Base-by-base conservation (phyloP, 2,888 invertebrate genomes). In the Drosophila paramelanica region DNA sequence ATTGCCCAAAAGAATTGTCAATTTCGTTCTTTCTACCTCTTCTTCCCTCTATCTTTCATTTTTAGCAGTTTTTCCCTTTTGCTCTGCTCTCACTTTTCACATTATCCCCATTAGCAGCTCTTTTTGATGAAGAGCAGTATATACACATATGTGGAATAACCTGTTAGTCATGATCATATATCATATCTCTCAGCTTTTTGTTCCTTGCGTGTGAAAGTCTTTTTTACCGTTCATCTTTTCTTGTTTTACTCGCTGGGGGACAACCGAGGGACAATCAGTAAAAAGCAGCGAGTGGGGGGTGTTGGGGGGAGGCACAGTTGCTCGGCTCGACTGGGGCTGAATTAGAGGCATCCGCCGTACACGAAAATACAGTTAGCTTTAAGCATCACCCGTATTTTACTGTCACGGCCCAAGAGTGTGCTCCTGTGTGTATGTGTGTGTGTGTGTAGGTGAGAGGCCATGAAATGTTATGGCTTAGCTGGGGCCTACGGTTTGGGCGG, bases 371-470 rank as follows among this genome's bases (percentile, higher is more conserved):
- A 85, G 83, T 84, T 88, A 85, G 88, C 88, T 82, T 88, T 76
- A 88, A 84, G 88, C 80, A 88, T 88, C 82, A 85, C 70, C 83
- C 88, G 83, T 83, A 83, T 83, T 88, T 88, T 87, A 88, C 83
- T 88, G 85, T 79, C 88, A 79, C 49, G 77, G 69, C 79, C 66
- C 66, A 47, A 68, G 62, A 58, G 64, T 65, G 56, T 61, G 39
- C 79, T 51, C 51, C 36, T 20, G 36, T 41, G 47, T 58, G 43
- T 39, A 53, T 42, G 46, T 53, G 51, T 64, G 38, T 59, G 51
- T 53, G 64, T 57, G 27, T 49, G 46, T 56, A 66, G 70, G 67
- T 70, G 52, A 61, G 51, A 52, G 59, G 50, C 45, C 51, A 61
- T 76, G 60, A 59, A 75, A 56, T 59, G 51, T 52, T 67, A 67